phyloP scores from a whole-genome alignment of 2,113 vertebrate species.

The Periophthalmodon schlosseri region DNA sequence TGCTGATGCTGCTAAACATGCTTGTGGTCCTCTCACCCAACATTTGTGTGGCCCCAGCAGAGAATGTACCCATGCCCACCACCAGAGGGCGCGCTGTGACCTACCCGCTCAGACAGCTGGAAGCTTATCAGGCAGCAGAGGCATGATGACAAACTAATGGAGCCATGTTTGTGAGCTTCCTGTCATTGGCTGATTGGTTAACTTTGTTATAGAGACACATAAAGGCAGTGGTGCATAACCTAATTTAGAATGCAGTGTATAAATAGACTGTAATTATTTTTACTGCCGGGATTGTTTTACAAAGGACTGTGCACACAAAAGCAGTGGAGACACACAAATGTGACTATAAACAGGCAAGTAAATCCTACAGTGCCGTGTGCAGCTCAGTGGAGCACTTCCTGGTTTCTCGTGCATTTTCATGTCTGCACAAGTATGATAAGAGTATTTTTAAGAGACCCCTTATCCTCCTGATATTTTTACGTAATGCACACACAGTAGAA shows the following conservation, averaged over 20 bases:
- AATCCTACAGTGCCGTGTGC: background rate
- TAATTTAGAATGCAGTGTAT: background rate
- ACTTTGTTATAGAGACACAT: constrained; percentile 7
- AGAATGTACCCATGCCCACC: constrained; percentile 36
- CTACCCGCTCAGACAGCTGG: constrained; percentile 35
- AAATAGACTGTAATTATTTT: constrained; percentile 6
- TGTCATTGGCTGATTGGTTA: background rate
- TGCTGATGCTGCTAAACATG: constrained; percentile 38
- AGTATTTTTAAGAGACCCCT: constrained; percentile 30
- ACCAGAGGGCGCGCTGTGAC: constrained; percentile 66
- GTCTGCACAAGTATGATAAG: constrained; percentile 55
- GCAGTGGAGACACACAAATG: constrained; percentile 4
- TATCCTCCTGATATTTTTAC: constrained; percentile 58
- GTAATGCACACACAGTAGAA: constrained; percentile 18
- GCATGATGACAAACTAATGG: constrained; percentile 25
- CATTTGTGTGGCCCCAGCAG: constrained; percentile 43
- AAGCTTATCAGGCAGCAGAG: constrained; percentile 23
- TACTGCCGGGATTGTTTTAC: background rate
- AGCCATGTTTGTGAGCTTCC: constrained; percentile 4
- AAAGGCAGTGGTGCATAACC: background rate
- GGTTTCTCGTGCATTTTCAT: constrained; percentile 14
- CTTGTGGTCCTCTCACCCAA: constrained; percentile 33
- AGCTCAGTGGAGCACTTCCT: constrained; percentile 3
- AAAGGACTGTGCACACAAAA: constrained; percentile 12
- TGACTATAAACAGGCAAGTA: background rate